These are phyloP conservation scores for Zaprionus taronus DNA, from an alignment of 1,140 invertebrate genomes.

Conservation along the genomic window DNA sequence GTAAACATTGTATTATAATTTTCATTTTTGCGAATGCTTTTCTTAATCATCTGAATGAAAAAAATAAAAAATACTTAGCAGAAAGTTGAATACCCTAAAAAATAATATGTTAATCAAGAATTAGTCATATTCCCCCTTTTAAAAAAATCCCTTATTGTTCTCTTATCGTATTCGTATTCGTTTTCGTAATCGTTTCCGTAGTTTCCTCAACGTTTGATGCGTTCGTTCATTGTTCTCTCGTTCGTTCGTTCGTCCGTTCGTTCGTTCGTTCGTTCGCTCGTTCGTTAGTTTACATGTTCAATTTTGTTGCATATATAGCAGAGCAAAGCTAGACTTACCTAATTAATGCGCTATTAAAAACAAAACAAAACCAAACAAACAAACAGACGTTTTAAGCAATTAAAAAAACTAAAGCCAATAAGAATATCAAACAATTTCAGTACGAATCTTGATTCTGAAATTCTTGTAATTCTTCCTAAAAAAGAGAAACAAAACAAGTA, in stretches of 20 bases:
- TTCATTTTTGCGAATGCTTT: conserved; percentile 39
- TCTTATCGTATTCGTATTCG: conserved; percentile 42
- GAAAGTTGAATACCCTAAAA: not conserved
- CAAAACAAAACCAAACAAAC: conserved; percentile 14
- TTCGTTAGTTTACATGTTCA: conserved; percentile 60
- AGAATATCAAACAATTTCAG: conserved; percentile 18
- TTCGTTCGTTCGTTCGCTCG: conserved; percentile 53
- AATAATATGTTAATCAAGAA: conserved; percentile 11
- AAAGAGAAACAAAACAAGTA: not conserved
- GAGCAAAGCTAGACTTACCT: conserved; percentile 26
- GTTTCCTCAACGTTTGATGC: conserved; percentile 65
- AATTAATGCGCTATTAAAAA: conserved; percentile 24
- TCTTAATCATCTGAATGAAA: conserved; percentile 17
- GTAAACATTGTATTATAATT: conserved; percentile 7
- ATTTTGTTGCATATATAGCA: conserved; percentile 49
- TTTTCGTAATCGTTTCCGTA: conserved; percentile 59
- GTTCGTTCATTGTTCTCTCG: conserved; percentile 51
- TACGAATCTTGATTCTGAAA: conserved; percentile 24
- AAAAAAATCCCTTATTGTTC: conserved; percentile 24
- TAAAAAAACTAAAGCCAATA: conserved; percentile 30
- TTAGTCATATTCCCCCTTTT: not conserved
- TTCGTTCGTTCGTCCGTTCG: conserved; percentile 58
- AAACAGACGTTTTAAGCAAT: conserved; percentile 35
- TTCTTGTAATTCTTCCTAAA: conserved; percentile 63
- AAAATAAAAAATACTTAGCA: not conserved